A percentile compares a stretch with the other conserved stretches of the same genome.
These are phyloP conservation scores for Caretta caretta DNA, from an alignment of 2,113 vertebrate genomes.

Conservation along the genomic window DNA sequence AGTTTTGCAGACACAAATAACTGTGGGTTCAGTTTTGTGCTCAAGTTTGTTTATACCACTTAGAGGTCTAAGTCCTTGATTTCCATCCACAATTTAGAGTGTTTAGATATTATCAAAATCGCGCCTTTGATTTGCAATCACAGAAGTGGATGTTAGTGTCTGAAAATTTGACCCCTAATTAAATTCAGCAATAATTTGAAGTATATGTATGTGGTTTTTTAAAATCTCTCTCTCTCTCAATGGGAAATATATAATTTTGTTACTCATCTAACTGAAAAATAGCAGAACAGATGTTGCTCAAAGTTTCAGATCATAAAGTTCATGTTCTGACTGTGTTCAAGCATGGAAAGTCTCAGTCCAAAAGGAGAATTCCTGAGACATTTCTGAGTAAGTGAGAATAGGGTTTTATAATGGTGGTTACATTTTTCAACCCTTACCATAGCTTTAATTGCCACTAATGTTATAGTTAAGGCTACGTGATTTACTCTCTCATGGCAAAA, in stretches of 20 bases:
- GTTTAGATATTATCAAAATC: not conserved
- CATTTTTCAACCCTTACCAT: not conserved
- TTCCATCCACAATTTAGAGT: not conserved
- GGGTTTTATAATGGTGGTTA: not conserved
- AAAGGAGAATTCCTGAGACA: not conserved
- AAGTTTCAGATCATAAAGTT: not conserved
- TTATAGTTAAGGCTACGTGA: not conserved
- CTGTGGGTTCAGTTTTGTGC: not conserved
- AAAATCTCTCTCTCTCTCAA: not conserved
- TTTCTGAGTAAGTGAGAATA: not conserved
- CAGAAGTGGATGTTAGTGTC: rapidly evolving
- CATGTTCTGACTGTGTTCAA: not conserved
- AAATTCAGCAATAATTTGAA: not conserved
- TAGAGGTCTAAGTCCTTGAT: not conserved
- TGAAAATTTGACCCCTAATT: not conserved
- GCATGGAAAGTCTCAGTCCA: not conserved
- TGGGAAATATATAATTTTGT: not conserved
- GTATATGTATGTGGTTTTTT: not conserved
- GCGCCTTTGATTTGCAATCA: not conserved
- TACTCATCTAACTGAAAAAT: not conserved
- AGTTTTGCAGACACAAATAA: not conserved
- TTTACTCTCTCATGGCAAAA: not conserved
- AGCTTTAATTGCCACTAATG: not conserved
- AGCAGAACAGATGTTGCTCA: not conserved
- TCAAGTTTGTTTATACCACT: not conserved